Evolutionary conservation across 1,140 invertebrate genomes (phyloP).

Genomic region (Tetramorium simillimum): DNA sequence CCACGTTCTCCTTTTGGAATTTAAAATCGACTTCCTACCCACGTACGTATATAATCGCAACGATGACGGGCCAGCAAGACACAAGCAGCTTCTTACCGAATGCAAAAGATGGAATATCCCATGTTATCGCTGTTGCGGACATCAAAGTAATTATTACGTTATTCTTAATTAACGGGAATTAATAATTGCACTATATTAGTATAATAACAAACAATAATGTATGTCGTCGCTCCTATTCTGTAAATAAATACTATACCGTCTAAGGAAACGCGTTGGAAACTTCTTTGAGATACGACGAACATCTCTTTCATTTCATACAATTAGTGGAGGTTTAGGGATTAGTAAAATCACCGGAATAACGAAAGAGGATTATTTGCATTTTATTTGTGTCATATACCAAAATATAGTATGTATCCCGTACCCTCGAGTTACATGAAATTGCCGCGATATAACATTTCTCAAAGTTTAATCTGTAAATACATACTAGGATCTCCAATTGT

Average conservation of each 20-base stretch:
- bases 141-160: constrained; percentile 66
- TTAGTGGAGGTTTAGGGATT: background rate
- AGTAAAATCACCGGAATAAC: background rate
- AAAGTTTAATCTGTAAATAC: constrained; percentile 27
- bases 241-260: constrained; percentile 79
- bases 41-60: background rate
- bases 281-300: constrained; percentile 31
- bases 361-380: constrained; percentile 43
- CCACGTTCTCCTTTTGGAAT: background rate
- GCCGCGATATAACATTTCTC: background rate
- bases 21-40: background rate
- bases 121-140: constrained; percentile 60
- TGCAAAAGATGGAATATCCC: background rate
- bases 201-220: constrained; percentile 78
- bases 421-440: constrained; percentile 1
- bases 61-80: background rate
- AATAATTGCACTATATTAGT: constrained; percentile 80
- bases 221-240: constrained; percentile 83
- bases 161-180: constrained; percentile 78
- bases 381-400: constrained; percentile 31
- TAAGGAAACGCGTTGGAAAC: constrained; percentile 64
- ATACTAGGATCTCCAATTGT: background rate
- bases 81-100: background rate
- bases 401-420: constrained; percentile 1
- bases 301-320: background rate